phyloP scores from a whole-genome alignment of 2,113 vertebrate species.

The Hippocampus abdominalis region DNA sequence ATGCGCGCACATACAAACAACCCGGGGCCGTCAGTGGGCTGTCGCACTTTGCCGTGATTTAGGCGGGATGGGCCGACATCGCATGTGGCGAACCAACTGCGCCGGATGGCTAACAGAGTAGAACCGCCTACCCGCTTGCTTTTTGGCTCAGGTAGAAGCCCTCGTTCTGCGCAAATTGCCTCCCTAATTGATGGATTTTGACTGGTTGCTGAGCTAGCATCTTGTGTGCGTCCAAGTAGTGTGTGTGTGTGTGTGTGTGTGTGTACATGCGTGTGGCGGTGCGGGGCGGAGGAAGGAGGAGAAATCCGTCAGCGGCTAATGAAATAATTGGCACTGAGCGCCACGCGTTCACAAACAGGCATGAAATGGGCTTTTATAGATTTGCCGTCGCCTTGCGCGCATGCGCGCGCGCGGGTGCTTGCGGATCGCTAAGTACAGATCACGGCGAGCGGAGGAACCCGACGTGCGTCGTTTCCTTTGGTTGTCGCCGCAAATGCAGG shows the following conservation, averaged over 20 bases:
- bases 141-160: conserved; percentile 66
- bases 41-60: not conserved
- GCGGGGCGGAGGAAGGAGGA: conserved; percentile 45
- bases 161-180: conserved; percentile 58
- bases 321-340: conserved; percentile 67
- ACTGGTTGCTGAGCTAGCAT: conserved; percentile 45
- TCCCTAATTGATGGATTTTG: conserved; percentile 66
- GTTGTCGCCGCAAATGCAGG: conserved; percentile 54
- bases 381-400: not conserved
- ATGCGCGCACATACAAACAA: not conserved
- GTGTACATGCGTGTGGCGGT: conserved; percentile 18
- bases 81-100: conserved; percentile 32
- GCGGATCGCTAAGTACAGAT: conserved; percentile 34
- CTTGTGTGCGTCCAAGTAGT: conserved; percentile 12
- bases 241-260: conserved; percentile 12
- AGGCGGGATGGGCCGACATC: conserved; percentile 24
- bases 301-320: conserved; percentile 63
- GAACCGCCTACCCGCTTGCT: conserved; percentile 57
- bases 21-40: not conserved
- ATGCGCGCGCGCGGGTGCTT: conserved; percentile 2
- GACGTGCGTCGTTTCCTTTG: conserved; percentile 49
- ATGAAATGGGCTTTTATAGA: conserved; percentile 4
- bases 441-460: conserved; percentile 30
- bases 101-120: conserved; percentile 59
- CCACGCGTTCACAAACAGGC: conserved; percentile 1